Percentiles rank a stretch among this genome's conserved stretches.
Conservation (phyloP, 2,113 vertebrate genomes). For the Pongo pygmaeus region DNA sequence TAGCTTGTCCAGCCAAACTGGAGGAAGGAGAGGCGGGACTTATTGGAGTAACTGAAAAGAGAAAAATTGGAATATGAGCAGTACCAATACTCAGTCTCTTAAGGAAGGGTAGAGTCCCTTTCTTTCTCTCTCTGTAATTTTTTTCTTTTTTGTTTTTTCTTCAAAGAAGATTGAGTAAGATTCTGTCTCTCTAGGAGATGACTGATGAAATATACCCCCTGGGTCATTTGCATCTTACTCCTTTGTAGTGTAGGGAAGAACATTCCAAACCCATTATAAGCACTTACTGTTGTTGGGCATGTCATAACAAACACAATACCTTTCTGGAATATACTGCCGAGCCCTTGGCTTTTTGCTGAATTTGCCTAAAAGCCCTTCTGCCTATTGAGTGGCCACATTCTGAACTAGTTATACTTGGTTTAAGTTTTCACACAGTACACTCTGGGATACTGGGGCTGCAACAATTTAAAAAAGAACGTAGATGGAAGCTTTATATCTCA, state of each 20-base stretch:
- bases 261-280: not conserved
- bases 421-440: not conserved
- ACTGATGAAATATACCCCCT: not conserved
- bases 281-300: not conserved
- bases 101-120: not conserved
- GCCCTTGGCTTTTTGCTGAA: not conserved
- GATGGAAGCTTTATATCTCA: not conserved
- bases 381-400: not conserved
- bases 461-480: not conserved
- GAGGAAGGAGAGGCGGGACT: not conserved
- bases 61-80: not conserved
- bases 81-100: not conserved
- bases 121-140: not conserved
- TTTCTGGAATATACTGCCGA: not conserved
- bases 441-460: not conserved
- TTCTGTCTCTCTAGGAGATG: not conserved
- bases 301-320: not conserved
- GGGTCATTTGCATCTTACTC: slow-evolving; percentile 23
- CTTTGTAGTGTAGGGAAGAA: not conserved
- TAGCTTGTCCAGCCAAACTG: not conserved
- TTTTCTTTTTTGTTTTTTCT: not conserved
- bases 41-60: not conserved
- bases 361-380: not conserved
- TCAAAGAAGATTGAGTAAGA: slow-evolving; percentile 32
- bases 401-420: not conserved